Percentiles rank a stretch among this genome's conserved stretches.
Conservation (phyloP, 2,888 invertebrate species). For the Penaeus monodon region DNA sequence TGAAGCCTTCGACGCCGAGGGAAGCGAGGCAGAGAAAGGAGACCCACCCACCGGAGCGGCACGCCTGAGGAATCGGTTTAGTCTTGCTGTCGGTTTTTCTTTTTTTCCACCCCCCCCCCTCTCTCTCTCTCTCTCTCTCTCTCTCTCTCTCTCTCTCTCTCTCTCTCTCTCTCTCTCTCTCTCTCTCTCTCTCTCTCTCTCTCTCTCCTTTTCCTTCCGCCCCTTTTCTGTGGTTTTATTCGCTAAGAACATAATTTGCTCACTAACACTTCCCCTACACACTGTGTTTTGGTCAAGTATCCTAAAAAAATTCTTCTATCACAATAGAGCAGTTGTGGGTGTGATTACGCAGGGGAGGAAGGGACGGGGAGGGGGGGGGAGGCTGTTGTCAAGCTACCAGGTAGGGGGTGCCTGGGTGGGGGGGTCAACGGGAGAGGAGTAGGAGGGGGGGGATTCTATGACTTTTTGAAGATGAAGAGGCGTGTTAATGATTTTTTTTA, state of each 20-base stretch:
- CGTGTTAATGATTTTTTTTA: no score
- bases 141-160: not conserved
- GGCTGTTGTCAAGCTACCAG: not conserved
- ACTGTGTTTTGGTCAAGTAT: not conserved
- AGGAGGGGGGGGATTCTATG: not conserved
- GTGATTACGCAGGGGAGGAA: not conserved
- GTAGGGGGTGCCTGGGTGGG: not conserved
- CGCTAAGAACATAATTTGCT: not conserved
- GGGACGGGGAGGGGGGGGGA: conserved; percentile 4
- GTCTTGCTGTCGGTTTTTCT: not conserved
- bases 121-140: conserved; percentile 16
- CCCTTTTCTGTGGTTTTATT: not conserved
- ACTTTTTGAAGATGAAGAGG: not conserved
- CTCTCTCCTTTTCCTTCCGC: not conserved
- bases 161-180: not conserved
- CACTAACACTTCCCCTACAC: not conserved
- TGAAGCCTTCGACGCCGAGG: not conserved
- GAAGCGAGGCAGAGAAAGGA: not conserved
- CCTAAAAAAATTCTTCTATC: no score
- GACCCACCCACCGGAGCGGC: not conserved
- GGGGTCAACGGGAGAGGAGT: not conserved
- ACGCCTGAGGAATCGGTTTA: not conserved
- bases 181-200: conserved; percentile 1
- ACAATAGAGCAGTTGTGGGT: no score
- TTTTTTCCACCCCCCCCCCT: not conserved